Evolutionary conservation across 2,888 invertebrate species (phyloP), one percentile per base, ranked within the genome.

Genomic region (Onchidella celtica): DNA sequence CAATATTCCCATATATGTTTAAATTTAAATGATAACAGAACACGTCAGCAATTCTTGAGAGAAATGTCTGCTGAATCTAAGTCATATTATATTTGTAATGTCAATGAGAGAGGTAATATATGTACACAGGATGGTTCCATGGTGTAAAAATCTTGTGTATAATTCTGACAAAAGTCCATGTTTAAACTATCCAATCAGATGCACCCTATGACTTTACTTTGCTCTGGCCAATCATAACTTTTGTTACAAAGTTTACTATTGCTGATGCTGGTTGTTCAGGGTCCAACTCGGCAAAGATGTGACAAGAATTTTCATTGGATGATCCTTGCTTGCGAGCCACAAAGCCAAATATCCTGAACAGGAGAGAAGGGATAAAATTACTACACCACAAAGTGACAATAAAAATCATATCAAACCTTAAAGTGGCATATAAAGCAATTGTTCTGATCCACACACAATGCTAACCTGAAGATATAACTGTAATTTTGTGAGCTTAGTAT

Each of bases 221-320:
- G 83, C 85, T 86, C 82, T 90, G 91, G 80, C 91, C 91, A 87
- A 91, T 90, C 93, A 94, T 93, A 79, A 94, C 93, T 86, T 94
- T 94, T 82, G 94, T 93, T 84, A 94, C 93, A 91, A 94, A 94
- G 89, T 94, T 94, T 88, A 98, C 97, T 91, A 99, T 98, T 77
- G 98, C 98, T 61, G 96, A 96, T 34, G 98, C 98, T n/a, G 98
- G 98, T 88, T 96, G 96, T 91, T 97, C 97, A 0, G 97, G 96
- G 92, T 98, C 98, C 84, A 98, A 94, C 93, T 99, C 99, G 32
- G 98, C 98, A 94, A 99, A 99, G 86, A 99, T 95, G 95, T 99
- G 99, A 94, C 99, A 99, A 94, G 98, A 97, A 94, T 99, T 99
- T 94, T 99, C 98, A 70, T 96, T 95, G 87, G 95, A 95, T 88